These are phyloP conservation scores for Pocillopora verrucosa DNA, from an alignment of 64 coral and sea anemone species.

Conservation along the genomic window DNA sequence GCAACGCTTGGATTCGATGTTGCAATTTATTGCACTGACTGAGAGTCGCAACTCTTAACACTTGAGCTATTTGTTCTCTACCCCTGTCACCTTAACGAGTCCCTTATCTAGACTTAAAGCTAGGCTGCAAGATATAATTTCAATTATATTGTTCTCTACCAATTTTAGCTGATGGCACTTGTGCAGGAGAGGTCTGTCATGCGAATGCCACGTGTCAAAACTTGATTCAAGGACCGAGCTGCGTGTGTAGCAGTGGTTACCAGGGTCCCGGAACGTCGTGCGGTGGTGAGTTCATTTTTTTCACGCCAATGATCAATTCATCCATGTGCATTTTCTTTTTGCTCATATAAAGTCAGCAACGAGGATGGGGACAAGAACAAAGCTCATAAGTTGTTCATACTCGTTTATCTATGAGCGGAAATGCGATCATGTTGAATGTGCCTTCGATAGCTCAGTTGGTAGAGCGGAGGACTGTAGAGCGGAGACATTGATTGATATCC, in stretches of 20 bases:
- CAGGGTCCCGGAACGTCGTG: conserved; percentile 46
- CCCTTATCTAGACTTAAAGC: neutral
- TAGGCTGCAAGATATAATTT: neutral
- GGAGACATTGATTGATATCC: conserved; percentile 12
- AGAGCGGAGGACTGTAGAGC: conserved; percentile 99
- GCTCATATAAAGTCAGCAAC: too few species aligned
- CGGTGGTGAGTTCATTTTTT: conserved; percentile 14
- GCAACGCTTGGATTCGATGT: too few species aligned
- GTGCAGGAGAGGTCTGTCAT: conserved; percentile 38
- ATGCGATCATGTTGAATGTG: too few species aligned
- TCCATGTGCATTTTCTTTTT: neutral
- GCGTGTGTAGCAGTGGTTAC: conserved; percentile 50
- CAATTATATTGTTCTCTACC: neutral
- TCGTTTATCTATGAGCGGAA: too few species aligned
- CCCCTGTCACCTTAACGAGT: too few species aligned
- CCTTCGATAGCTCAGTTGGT: conserved; percentile 73
- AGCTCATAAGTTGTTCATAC: too few species aligned
- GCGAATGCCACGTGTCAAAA: conserved; percentile 47
- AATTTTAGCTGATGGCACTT: conserved; percentile 60
- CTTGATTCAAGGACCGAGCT: conserved; percentile 18
- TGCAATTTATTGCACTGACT: too few species aligned
- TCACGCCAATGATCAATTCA: neutral
- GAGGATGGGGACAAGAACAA: too few species aligned
- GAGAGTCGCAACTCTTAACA: too few species aligned
- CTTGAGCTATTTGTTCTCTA: too few species aligned